Conservation (phyloP, 2,888 invertebrate genomes). For the Venusia cambrica region DNA sequence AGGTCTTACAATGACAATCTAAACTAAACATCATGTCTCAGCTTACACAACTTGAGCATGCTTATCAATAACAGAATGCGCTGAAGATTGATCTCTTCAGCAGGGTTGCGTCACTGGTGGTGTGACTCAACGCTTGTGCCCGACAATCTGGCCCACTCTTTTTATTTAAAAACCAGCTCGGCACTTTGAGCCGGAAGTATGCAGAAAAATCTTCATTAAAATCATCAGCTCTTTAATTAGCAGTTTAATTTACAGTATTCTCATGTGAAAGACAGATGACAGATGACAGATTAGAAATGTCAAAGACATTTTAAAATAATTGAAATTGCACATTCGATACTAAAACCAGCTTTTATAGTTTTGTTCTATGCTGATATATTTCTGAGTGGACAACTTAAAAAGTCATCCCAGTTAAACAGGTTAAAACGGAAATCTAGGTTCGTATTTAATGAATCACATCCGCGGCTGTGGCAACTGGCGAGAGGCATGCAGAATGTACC, state of each 20-base stretch:
- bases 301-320: constrained; percentile 24
- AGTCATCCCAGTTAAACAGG: constrained; percentile 52
- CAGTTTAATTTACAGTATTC: constrained; percentile 2
- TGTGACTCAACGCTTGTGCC: constrained; percentile 22
- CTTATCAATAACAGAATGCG: constrained; percentile 7
- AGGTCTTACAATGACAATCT: constrained; percentile 21
- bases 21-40: constrained; percentile 3
- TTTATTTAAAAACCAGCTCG: constrained; percentile 14
- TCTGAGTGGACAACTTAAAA: constrained; percentile 37
- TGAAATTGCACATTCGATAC: constrained; percentile 26
- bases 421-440: constrained; percentile 71
- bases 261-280: constrained; percentile 24
- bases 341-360: constrained; percentile 24
- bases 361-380: constrained; percentile 34
- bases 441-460: constrained; percentile 70
- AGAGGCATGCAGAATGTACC: constrained; percentile 44
- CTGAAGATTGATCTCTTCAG: constrained; percentile 22
- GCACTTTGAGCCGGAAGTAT: constrained; percentile 35
- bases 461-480: constrained; percentile 51
- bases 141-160: constrained; percentile 20
- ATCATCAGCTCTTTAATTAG: constrained; percentile 36
- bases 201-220: constrained; percentile 32
- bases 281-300: constrained; percentile 31
- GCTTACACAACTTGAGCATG: constrained; percentile 13
- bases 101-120: constrained; percentile 25